phyloP scores from a whole-genome alignment of 2,888 invertebrate genomes.

The Salpingus planirostris region DNA sequence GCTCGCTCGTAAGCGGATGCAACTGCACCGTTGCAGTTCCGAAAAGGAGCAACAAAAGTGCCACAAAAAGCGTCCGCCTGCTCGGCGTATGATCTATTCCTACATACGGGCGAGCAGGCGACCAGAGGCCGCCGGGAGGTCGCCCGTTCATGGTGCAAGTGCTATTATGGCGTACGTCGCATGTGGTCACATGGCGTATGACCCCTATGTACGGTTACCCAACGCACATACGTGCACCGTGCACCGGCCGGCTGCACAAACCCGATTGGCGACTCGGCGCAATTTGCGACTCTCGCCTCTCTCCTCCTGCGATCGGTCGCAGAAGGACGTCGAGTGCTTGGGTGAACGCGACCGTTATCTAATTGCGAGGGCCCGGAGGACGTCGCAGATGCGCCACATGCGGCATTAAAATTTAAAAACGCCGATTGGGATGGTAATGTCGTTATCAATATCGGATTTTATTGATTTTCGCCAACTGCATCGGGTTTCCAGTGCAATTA shows the following conservation, averaged over 20 bases:
- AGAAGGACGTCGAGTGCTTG: no score
- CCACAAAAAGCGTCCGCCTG: conserved; percentile 8
- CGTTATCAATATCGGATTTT: no score
- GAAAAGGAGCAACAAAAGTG: conserved; percentile 6
- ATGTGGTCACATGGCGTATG: conserved; percentile 15
- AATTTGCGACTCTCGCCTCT: no score
- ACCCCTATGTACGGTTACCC: conserved; percentile 17
- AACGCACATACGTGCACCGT: conserved; percentile 15
- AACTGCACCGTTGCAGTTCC: conserved; percentile 8
- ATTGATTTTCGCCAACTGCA: no score
- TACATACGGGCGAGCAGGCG: conserved; percentile 39
- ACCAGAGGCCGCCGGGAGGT: conserved; percentile 20
- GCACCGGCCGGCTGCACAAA: conserved; percentile 15
- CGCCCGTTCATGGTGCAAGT: conserved; percentile 15
- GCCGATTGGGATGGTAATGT: no score
- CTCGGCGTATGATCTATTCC: conserved; percentile 39
- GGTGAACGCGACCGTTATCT: no score
- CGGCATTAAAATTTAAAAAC: no score
- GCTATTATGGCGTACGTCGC: conserved; percentile 21
- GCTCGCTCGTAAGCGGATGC: no score
- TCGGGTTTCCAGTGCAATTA: no score
- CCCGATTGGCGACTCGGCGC: conserved; percentile 21
- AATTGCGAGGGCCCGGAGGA: no score
- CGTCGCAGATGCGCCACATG: no score
- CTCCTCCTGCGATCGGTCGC: no score